Conservation (phyloP, 2,797 vertebrate genomes). For the Tadarida brasiliensis region DNA sequence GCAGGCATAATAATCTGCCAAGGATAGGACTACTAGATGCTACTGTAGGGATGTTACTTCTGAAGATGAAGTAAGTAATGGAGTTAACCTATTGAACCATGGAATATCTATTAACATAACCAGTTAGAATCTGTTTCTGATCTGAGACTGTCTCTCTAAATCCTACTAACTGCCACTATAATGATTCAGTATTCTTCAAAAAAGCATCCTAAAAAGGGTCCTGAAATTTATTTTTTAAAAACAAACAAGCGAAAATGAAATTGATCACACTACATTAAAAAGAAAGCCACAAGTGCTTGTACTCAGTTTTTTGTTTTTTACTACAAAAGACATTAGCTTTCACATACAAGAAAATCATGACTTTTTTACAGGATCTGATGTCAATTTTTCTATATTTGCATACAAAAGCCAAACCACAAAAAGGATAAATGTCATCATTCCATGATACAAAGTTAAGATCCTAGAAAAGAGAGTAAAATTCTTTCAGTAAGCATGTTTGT, state of each 20-base stretch:
- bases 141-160: background rate
- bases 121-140: background rate
- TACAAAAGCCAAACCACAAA: conserved; percentile 1
- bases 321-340: background rate
- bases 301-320: background rate
- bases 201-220: background rate
- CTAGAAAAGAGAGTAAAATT: background rate
- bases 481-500: background rate
- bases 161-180: background rate
- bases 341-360: background rate
- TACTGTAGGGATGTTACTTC: background rate
- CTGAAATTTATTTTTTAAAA: conserved; percentile 27
- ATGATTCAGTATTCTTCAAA: background rate
- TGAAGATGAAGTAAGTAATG: background rate
- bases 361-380: background rate
- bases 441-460: background rate
- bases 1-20: background rate
- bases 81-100: background rate
- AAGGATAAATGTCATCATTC: background rate
- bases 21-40: background rate
- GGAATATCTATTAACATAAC: conserved; percentile 5
- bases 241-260: background rate
- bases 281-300: background rate
- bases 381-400: background rate
- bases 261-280: background rate